A percentile compares a stretch with the other conserved stretches of the same genome.
These are phyloP conservation scores for Drosophila sordidula DNA, from an alignment of 2,888 invertebrate species.

Conservation along the genomic window DNA sequence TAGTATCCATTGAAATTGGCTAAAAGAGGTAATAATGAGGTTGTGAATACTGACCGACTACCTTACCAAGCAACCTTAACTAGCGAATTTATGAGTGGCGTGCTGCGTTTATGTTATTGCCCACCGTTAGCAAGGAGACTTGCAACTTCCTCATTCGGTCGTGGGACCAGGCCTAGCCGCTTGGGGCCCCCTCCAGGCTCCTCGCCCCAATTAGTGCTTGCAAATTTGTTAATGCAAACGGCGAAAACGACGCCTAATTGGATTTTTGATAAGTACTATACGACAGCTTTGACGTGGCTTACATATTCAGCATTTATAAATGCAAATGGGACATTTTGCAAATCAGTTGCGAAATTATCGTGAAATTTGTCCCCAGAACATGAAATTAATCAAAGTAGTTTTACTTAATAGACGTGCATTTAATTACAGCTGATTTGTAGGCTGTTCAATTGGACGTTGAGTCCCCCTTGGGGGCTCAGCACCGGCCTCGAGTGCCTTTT, in stretches of 20 bases:
- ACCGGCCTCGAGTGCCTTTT: too few relatives aligned
- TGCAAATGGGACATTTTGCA: conserved; percentile 53
- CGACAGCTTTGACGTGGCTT: conserved; percentile 29
- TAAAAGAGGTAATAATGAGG: too few relatives aligned
- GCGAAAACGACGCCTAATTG: conserved; percentile 59
- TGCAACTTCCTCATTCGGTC: conserved; percentile 29
- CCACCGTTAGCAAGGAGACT: not conserved
- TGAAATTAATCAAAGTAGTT: conserved; percentile 55
- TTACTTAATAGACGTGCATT: conserved; percentile 64
- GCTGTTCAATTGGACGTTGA: conserved; percentile 7
- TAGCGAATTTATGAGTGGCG: not conserved
- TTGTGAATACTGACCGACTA: too few relatives aligned
- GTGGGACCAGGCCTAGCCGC: conserved; percentile 21
- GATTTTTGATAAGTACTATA: conserved; percentile 63
- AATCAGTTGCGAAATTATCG: conserved; percentile 61
- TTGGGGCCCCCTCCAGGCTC: conserved; percentile 14
- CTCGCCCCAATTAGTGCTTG: conserved; percentile 47
- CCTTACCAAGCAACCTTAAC: too few relatives aligned
- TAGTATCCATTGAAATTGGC: too few relatives aligned
- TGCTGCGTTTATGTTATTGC: not conserved
- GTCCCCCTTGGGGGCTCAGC: conserved; percentile 14
- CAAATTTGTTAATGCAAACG: conserved; percentile 52
- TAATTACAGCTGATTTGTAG: conserved; percentile 56
- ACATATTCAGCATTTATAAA: conserved; percentile 38
- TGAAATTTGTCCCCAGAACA: conserved; percentile 33